phyloP scores from a whole-genome alignment of 1,140 invertebrate genomes.

The Drosophila orosa region DNA sequence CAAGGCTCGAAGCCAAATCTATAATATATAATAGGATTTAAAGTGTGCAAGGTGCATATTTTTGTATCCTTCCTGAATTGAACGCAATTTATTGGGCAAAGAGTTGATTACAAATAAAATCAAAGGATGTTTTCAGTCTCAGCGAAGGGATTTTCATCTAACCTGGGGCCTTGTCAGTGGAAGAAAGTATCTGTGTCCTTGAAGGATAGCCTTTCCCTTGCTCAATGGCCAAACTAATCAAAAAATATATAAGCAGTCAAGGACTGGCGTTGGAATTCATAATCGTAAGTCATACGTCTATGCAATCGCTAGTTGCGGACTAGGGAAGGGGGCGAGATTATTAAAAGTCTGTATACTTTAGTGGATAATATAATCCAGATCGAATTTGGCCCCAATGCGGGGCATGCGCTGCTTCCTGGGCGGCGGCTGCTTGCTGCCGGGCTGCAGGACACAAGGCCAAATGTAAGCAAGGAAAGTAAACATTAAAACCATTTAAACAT shows the following conservation, averaged over 20 bases:
- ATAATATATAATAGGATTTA: too few species aligned
- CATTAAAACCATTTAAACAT: background rate
- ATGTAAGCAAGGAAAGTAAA: background rate
- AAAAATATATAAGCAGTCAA: background rate
- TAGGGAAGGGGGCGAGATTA: background rate
- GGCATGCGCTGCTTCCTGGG: conserved; percentile 57
- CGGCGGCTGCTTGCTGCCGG: conserved; percentile 12
- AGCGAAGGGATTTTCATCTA: conserved; percentile 1
- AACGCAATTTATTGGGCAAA: background rate
- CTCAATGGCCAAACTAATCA: too few species aligned
- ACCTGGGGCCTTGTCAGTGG: background rate
- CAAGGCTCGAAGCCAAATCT: background rate
- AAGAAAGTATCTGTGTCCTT: background rate
- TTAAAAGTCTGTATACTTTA: conserved; percentile 2
- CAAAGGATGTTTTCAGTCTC: background rate
- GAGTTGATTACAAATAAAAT: background rate
- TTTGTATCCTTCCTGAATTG: background rate
- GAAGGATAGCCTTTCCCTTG: background rate
- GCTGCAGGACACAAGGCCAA: background rate
- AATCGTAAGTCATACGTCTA: background rate
- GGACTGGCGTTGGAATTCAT: background rate
- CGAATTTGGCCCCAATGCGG: conserved; percentile 76
- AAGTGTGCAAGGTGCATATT: background rate
- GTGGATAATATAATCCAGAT: conserved; percentile 64
- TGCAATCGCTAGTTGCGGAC: background rate